A percentile compares a stretch with the other conserved stretches of the same genome.
phyloP scores from a whole-genome alignment of 1,140 invertebrate species.

The Agrypnia vestita region DNA sequence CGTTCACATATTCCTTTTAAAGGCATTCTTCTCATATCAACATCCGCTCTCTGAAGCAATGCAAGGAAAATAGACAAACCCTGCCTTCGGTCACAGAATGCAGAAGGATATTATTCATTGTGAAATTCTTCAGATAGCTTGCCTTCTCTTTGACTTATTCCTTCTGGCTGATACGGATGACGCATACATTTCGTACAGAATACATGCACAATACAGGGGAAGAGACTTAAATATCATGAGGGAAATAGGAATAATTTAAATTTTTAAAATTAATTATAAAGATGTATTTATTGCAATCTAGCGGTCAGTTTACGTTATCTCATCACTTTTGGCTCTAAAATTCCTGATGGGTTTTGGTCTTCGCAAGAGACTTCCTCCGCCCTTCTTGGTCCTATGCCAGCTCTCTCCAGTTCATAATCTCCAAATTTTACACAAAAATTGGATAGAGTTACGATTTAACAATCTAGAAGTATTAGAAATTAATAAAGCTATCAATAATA shows the following conservation, averaged over 20 bases:
- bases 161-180: not conserved
- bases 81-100: conserved; percentile 14
- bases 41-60: conserved; percentile 5
- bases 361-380: no score
- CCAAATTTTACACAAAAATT: no score
- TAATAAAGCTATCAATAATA: no score
- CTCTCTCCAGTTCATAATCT: no score
- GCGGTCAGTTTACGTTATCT: no score
- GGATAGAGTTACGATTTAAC: no score
- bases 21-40: conserved; percentile 25
- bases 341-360: no score
- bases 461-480: no score
- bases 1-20: conserved; percentile 9
- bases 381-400: no score
- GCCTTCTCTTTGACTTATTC: conserved; percentile 3
- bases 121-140: conserved; percentile 16
- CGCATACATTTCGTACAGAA: not conserved
- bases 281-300: not conserved
- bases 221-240: not conserved
- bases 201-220: not conserved
- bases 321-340: no score
- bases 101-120: conserved; percentile 1
- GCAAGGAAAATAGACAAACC: conserved; percentile 10
- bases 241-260: not conserved
- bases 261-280: not conserved